Evolutionary conservation across 2,888 invertebrate species (phyloP), one percentile per base, ranked within the genome.

Genomic region (Oithona nana): DNA sequence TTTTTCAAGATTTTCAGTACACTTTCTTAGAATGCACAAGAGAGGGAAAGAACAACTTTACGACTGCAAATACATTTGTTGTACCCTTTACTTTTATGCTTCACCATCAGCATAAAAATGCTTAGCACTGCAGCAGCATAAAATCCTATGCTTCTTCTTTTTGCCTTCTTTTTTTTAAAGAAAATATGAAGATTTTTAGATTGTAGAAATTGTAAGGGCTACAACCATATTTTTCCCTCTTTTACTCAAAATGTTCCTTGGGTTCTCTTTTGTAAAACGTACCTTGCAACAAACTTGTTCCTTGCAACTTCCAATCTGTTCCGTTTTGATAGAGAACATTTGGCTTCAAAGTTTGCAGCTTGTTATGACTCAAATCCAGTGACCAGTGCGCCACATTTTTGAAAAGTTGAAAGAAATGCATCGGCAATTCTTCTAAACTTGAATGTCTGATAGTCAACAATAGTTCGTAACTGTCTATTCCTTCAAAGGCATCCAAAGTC

Each of bases 251-350:
- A 16, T 13, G 16, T 16, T 52, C 8, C 20, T 20, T 22, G n/a
- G n/a, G 8, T 13, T 52, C n/a, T 8, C 8, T n/a, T 22, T 56
- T 28, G 29, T 11, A 29, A 28, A 56, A 20, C 11, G 57, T 74
- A 84, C 86, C 85, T 75, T 84, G 82, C 63, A 89, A 81, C 71
- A 88, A 79, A 70, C 86, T 84, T 3, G 89, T 88, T 16, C 88
- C 88, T 66, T 86, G 83, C 67, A 83, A 82, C 73, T 88, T 88
- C 88, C 88, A 88, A 68, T 83, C 82, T 28, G 86, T 84, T 67
- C 83, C 81, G 73, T 89, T 88, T 29, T 86, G 85, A 73, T 89
- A 89, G 72, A 90, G 84, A 65, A 86, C 83, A 66, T 86, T 85
- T 61, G 88, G 84, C 71, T 84, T 84, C 66, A 90, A 77, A 64